These are phyloP conservation scores for Biston betularia DNA, from an alignment of 2,888 invertebrate genomes.

Conservation along the genomic window DNA sequence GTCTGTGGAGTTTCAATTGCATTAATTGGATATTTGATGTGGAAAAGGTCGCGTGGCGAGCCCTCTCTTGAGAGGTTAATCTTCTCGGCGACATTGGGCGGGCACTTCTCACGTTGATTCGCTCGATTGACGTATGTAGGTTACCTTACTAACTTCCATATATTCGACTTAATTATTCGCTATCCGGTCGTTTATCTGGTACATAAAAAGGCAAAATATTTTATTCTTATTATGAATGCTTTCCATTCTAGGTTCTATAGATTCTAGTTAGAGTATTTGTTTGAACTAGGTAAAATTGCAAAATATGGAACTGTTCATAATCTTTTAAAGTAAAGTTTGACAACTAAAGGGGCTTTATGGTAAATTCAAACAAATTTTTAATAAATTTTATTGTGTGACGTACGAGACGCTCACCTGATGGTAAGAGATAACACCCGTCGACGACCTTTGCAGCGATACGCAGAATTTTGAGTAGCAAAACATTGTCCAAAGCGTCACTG, in stretches of 20 bases:
- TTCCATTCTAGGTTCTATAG: slow-evolving; percentile 43
- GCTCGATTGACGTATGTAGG: slow-evolving; percentile 62
- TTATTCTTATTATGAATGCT: slow-evolving; percentile 34
- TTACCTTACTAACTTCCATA: slow-evolving; percentile 52
- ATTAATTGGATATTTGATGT: slow-evolving; percentile 49
- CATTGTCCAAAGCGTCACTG: no score
- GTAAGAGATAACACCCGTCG: no score
- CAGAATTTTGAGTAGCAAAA: no score
- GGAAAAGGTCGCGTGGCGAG: slow-evolving; percentile 53
- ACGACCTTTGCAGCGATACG: no score
- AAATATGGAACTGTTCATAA: slow-evolving; percentile 44
- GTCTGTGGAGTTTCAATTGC: slow-evolving; percentile 37
- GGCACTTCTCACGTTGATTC: slow-evolving; percentile 53
- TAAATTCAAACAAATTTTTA: not conserved
- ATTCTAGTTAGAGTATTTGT: slow-evolving; percentile 57
- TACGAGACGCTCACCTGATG: no score
- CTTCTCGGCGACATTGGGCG: slow-evolving; percentile 62
- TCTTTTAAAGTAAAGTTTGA: slow-evolving; percentile 19
- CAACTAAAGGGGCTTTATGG: not conserved
- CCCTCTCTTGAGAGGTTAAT: slow-evolving; percentile 61
- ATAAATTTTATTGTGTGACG: no score
- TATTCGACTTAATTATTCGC: slow-evolving; percentile 42
- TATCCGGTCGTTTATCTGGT: slow-evolving; percentile 10
- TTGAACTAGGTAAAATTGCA: slow-evolving; percentile 64
- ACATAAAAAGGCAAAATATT: slow-evolving; percentile 5